phyloP scores from a whole-genome alignment of 2,888 invertebrate genomes.

The Deilephila elpenor region DNA sequence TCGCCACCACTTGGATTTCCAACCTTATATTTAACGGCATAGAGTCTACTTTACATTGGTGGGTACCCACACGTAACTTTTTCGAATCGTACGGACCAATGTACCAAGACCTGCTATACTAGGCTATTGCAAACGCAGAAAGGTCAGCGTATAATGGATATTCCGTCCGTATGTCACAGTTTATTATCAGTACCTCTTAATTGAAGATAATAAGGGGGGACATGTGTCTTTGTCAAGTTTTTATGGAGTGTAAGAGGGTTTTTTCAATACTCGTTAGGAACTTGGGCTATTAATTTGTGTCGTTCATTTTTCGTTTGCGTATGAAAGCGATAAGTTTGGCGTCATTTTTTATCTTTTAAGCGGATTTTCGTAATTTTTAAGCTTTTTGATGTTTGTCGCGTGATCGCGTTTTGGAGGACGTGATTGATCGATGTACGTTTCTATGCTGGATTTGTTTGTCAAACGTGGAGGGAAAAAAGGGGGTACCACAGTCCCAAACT shows the following conservation, averaged over 20 bases:
- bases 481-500: too few relatives aligned
- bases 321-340: conserved; percentile 20
- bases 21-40: conserved; percentile 15
- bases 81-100: conserved; percentile 56
- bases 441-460: too few relatives aligned
- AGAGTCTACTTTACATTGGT: conserved; percentile 51
- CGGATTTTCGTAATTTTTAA: background rate
- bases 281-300: conserved; percentile 67
- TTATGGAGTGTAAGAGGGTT: conserved; percentile 78
- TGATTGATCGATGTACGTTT: too few relatives aligned
- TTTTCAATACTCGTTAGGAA: conserved; percentile 70
- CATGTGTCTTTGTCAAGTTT: conserved; percentile 83
- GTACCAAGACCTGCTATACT: conserved; percentile 50
- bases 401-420: background rate
- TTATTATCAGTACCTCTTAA: conserved; percentile 82
- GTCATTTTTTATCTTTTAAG: conserved; percentile 16
- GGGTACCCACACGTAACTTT: conserved; percentile 45
- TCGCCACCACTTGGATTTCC: conserved; percentile 39
- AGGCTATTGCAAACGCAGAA: conserved; percentile 31
- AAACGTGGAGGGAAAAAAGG: too few relatives aligned
- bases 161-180: conserved; percentile 75
- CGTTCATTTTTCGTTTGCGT: conserved; percentile 51
- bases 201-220: conserved; percentile 83
- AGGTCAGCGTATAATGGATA: conserved; percentile 55
- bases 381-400: background rate